Conservation (phyloP, 1,140 invertebrate genomes). For the Drosophila nikananu region DNA sequence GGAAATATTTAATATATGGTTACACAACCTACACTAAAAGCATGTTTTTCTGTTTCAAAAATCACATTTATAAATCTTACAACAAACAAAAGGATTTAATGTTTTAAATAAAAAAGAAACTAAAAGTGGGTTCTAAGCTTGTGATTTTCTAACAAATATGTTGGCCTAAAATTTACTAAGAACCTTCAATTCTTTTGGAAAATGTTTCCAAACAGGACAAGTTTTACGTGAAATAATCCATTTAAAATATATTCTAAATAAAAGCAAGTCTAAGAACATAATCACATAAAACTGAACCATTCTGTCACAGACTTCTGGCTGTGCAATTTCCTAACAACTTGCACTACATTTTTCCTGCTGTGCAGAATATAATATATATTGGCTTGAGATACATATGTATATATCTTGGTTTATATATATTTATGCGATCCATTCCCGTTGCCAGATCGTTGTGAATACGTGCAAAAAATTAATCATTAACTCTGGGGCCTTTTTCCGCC, state of each 20-base stretch:
- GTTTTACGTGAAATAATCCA: not conserved
- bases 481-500: constrained; percentile 20
- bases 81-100: accelerated
- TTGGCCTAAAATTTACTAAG: not conserved
- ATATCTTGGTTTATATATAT: constrained; percentile 8
- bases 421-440: constrained; percentile 33
- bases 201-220: not conserved
- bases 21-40: not conserved
- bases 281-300: not conserved
- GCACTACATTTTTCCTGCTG: not conserved
- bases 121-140: not conserved
- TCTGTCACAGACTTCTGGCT: not conserved
- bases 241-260: not conserved
- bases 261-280: not conserved
- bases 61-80: not conserved
- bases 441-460: constrained; percentile 54
- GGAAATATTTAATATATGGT: not conserved
- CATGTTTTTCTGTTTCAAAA: not conserved
- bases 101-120: not conserved
- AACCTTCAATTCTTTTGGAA: not conserved
- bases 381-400: not conserved
- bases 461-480: constrained; percentile 82
- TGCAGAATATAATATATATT: not conserved
- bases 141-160: no score
- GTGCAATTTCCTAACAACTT: not conserved